Conservation (phyloP, 2,113 vertebrate genomes). For the Pseudopodoces humilis region DNA sequence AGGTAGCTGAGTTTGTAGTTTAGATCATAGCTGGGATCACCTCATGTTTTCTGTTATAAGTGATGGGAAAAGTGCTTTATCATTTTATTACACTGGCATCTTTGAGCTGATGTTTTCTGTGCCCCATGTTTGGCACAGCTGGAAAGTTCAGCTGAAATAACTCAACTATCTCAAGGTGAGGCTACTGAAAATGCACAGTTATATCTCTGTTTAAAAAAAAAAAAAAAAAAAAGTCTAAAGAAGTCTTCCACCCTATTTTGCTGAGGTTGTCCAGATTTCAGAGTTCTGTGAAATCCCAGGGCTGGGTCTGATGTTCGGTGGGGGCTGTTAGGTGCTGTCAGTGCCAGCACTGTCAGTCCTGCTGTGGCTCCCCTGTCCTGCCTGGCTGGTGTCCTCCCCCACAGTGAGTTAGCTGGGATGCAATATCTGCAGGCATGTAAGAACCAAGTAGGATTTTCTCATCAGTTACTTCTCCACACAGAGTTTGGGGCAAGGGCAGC, state of each 20-base stretch:
- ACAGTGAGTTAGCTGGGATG: not conserved
- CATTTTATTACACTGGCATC: not conserved
- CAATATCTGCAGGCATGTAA: not conserved
- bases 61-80: not conserved
- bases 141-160: not conserved
- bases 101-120: not conserved
- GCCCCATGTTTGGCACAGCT: not conserved
- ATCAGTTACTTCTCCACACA: not conserved
- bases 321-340: fast-evolving
- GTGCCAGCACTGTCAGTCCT: not conserved
- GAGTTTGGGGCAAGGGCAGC: not conserved
- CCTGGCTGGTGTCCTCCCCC: not conserved
- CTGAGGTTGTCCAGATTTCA: not conserved
- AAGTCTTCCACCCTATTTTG: not conserved
- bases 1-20: not conserved
- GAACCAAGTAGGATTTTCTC: not conserved
- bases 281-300: not conserved
- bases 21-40: not conserved
- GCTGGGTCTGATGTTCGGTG: fast-evolving
- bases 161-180: not conserved
- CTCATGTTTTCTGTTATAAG: not conserved
- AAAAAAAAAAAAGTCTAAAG: too few species aligned
- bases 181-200: not conserved
- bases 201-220: not conserved
- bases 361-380: not conserved